Conservation (phyloP, 2,113 vertebrate genomes). For the Pyrgilauda ruficollis region DNA sequence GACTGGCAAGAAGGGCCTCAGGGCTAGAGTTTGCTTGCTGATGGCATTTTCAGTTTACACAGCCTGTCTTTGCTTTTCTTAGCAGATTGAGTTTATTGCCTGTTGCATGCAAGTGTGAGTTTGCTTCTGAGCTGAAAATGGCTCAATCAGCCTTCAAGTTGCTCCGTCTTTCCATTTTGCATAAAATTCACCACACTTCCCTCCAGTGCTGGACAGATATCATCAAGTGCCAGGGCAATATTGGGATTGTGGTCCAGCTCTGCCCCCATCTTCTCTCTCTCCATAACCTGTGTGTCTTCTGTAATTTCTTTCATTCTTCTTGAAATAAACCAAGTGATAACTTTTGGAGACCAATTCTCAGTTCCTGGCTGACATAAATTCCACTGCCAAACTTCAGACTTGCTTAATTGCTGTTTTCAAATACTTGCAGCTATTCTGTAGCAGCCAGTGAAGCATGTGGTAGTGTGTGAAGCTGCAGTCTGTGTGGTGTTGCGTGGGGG, state of each 20-base stretch:
- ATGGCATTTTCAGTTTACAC: background rate
- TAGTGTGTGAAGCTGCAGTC: background rate
- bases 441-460: background rate
- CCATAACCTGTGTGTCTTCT: background rate
- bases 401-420: background rate
- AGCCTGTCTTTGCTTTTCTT: background rate
- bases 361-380: background rate
- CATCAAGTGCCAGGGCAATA: background rate
- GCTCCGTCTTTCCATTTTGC: background rate
- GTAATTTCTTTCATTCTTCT: background rate
- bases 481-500: background rate
- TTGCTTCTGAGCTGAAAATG: background rate
- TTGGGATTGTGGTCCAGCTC: background rate
- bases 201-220: background rate
- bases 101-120: background rate
- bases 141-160: background rate
- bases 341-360: background rate
- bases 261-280: background rate
- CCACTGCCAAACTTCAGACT: background rate
- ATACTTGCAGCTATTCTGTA: background rate
- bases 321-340: background rate
- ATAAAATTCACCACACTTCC: background rate
- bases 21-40: background rate
- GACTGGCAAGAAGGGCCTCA: background rate
- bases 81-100: background rate